phyloP scores from a whole-genome alignment of 2,797 vertebrate species.

The Pipistrellus nathusii region DNA sequence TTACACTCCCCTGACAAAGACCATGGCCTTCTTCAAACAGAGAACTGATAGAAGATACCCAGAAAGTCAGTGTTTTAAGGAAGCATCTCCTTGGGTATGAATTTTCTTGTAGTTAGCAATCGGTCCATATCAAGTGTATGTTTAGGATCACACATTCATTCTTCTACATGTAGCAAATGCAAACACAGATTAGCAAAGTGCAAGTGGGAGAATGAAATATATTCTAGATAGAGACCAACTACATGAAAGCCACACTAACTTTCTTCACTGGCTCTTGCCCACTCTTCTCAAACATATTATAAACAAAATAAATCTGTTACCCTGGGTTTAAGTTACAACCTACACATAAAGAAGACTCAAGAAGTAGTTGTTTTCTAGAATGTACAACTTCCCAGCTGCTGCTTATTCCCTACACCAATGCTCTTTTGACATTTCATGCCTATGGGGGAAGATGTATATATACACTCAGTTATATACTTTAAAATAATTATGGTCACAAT shows the following conservation, averaged over 20 bases:
- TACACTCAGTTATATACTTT: neutral
- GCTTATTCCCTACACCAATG: neutral
- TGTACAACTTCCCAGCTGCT: neutral
- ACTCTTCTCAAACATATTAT: conserved; percentile 1
- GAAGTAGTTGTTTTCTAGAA: neutral
- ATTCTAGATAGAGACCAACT: conserved; percentile 80
- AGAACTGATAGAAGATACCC: conserved; percentile 72
- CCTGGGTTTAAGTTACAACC: neutral
- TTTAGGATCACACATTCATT: conserved; percentile 78
- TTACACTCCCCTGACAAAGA: conserved; percentile 63
- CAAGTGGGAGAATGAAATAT: conserved; percentile 79
- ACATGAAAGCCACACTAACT: neutral
- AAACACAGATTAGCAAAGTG: conserved; percentile 66
- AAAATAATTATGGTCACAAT: neutral
- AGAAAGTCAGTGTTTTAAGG: conserved; percentile 74
- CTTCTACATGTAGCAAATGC: conserved; percentile 77
- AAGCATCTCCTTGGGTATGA: conserved; percentile 31
- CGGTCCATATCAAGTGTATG: conserved; percentile 77
- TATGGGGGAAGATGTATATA: neutral
- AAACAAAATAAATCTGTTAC: conserved; percentile 22
- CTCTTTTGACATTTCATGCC: neutral
- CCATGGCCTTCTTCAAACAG: conserved; percentile 58
- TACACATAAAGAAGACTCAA: neutral
- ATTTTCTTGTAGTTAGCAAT: conserved; percentile 76
- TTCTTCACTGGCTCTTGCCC: neutral